Base-by-base conservation (phyloP, 1,140 invertebrate species). In the Leptonema lineaticorne region DNA sequence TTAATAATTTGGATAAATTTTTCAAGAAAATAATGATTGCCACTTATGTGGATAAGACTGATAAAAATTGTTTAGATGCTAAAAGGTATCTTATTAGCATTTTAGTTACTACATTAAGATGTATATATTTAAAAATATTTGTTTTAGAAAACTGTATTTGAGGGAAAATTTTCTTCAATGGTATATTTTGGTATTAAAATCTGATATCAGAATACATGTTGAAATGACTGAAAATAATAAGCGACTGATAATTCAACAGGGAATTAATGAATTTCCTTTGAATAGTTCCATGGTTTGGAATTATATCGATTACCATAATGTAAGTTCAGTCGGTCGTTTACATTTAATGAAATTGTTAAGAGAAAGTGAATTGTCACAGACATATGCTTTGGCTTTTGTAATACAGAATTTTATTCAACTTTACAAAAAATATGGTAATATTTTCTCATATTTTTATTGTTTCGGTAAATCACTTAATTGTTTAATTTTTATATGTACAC, bases 391-490 rank as follows among this genome's bases (percentile, higher is more conserved):
- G 9, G 62, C 50, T 3, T 57, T 69, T 24, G 29, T 71, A 0
- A 18, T 73, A 1, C 46, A 62, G 9, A 63, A 69, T 63, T 73
- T 67, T 26, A 29, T 70, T 20, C 60, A 71, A 50, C 58, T 73
- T 8, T 71, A 73, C 53, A 65, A 53, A 18, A 70, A 66, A 62
- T 50, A 73, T 57, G 70, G 70, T 69, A 63, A 29, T 22, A 62
- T 41, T 16, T n/a, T 30, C 20, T 41, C 29, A 30, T 33, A 45
- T 45, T 11, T 14, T 63, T 16, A n/a, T 46, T 46, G 7, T 45
- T 63, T 22, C 30, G 28, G 9, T 14, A 27, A 26, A 29, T n/a
- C n/a, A n/a, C n/a, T n/a, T 7, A 22, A 28, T 5, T 45, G 9
- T 46, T 46, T 27, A 33, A n/a, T 30, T 28, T 5, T 14, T 66